These are phyloP conservation scores for Stictocephala bisonia DNA, from an alignment of 2,888 invertebrate genomes.

Conservation along the genomic window DNA sequence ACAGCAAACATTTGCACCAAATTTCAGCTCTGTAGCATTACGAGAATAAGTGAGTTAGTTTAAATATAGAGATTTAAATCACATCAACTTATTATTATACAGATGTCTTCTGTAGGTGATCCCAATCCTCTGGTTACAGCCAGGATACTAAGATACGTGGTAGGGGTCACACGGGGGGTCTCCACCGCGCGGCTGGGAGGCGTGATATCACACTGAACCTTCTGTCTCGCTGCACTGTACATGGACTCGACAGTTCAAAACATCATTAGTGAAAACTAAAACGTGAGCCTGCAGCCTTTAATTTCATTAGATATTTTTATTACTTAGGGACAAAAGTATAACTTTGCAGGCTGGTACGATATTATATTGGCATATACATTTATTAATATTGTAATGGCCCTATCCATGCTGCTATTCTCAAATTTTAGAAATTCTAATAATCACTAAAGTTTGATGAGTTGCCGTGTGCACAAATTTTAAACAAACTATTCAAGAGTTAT, in stretches of 20 bases:
- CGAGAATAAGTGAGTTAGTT: no score
- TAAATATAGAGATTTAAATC: no score
- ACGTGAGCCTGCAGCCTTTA: conserved; percentile 18
- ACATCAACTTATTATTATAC: no score
- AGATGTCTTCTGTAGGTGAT: no score
- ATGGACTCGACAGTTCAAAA: conserved; percentile 19
- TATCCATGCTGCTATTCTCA: conserved; percentile 10
- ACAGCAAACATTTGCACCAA: no score
- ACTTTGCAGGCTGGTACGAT: conserved; percentile 16
- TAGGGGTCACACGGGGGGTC: conserved; percentile 17
- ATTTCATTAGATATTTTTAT: conserved; percentile 26
- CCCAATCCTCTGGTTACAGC: no score
- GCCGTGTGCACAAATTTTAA: conserved; percentile 16
- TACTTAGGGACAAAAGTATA: conserved; percentile 19
- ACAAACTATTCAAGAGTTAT: conserved; percentile 7
- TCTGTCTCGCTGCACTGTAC: conserved; percentile 1
- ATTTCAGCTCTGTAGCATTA: no score
- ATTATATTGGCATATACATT: conserved; percentile 26
- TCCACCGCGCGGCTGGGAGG: conserved; percentile 19
- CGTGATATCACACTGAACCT: conserved; percentile 11
- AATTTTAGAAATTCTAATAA: no score
- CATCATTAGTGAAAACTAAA: conserved; percentile 1
- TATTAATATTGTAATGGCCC: conserved; percentile 3
- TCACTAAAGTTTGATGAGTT: conserved; percentile 27
- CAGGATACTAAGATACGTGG: conserved; percentile 14